Conservation (phyloP, 2,113 vertebrate species). For the Nothoprocta pentlandii region DNA sequence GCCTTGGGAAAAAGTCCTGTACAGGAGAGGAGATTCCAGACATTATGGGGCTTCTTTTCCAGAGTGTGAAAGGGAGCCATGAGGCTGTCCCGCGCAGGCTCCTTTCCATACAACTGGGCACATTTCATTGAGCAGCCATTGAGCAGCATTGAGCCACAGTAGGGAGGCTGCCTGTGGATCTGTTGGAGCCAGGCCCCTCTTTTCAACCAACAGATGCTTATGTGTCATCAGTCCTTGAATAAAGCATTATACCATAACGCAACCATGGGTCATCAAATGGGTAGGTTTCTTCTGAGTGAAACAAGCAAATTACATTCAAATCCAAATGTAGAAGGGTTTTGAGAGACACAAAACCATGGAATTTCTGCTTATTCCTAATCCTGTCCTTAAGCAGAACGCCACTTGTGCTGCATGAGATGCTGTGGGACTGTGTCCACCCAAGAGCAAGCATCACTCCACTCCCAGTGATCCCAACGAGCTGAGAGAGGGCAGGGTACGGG, state of each 20-base stretch:
- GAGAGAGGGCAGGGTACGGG: not conserved
- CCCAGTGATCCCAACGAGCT: not conserved
- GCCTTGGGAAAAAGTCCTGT: not conserved
- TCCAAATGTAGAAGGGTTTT: fast-evolving
- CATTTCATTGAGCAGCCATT: not conserved
- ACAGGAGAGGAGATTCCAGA: not conserved
- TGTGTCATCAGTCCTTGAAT: not conserved
- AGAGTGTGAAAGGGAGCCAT: not conserved
- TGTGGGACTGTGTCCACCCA: fast-evolving
- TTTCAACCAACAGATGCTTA: not conserved
- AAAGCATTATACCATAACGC: not conserved
- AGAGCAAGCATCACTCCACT: not conserved
- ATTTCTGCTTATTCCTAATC: not conserved
- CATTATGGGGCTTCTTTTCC: not conserved
- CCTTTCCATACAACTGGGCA: not conserved
- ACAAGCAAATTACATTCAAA: not conserved
- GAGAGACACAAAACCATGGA: not conserved
- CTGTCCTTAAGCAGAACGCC: not conserved
- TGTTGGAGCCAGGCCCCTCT: not conserved
- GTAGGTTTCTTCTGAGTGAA: not conserved
- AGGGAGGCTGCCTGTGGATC: not conserved
- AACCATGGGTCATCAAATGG: not conserved
- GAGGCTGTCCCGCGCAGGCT: not conserved
- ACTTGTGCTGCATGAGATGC: fast-evolving
- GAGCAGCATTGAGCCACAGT: too few relatives aligned